These are phyloP conservation scores for Drosophila ezoana DNA, from an alignment of 2,888 invertebrate species.

Conservation along the genomic window DNA sequence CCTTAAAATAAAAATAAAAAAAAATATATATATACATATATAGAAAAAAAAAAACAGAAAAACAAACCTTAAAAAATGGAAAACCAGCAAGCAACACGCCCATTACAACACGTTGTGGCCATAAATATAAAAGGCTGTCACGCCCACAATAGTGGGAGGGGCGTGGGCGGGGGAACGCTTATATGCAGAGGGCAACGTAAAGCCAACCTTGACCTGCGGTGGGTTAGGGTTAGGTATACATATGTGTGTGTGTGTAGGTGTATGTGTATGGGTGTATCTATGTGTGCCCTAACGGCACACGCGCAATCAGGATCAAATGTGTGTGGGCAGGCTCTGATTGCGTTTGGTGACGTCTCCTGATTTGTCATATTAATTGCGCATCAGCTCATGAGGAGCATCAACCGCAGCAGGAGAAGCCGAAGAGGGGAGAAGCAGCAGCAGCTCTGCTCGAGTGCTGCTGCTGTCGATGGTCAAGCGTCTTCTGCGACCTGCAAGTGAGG, in stretches of 20 bases:
- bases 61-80: slow-evolving; percentile 18
- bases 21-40: too few species aligned
- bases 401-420: background rate
- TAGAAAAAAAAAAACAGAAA: background rate
- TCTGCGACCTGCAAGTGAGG: too few species aligned
- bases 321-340: slow-evolving; percentile 29
- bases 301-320: slow-evolving; percentile 30
- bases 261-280: background rate
- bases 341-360: slow-evolving; percentile 48
- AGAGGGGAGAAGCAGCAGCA: too few species aligned
- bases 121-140: slow-evolving; percentile 69
- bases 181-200: slow-evolving; percentile 24
- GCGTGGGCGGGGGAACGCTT: slow-evolving; percentile 2
- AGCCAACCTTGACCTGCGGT: slow-evolving; percentile 52
- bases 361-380: slow-evolving; percentile 69
- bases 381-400: slow-evolving; percentile 20
- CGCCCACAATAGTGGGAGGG: slow-evolving; percentile 42
- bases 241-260: slow-evolving; percentile 10
- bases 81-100: slow-evolving; percentile 65
- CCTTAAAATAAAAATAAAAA: slow-evolving; percentile 45
- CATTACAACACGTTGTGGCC: slow-evolving; percentile 77
- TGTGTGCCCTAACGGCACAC: slow-evolving; percentile 7
- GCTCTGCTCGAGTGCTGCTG: too few species aligned
- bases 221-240: slow-evolving; percentile 31
- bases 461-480: too few species aligned